phyloP scores from a whole-genome alignment of 2,888 invertebrate genomes.

The Lomographa bimaculata region DNA sequence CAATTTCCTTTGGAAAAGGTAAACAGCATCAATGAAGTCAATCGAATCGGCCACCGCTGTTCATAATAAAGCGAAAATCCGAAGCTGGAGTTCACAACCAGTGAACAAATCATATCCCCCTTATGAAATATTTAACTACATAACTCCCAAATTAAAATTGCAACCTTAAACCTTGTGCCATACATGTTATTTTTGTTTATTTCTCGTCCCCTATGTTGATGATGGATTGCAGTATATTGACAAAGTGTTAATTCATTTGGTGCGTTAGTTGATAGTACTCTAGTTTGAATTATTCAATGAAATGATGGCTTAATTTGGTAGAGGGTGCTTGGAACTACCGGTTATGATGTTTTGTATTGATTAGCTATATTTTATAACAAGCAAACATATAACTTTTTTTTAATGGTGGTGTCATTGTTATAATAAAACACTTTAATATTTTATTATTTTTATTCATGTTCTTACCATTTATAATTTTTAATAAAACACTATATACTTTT shows the following conservation, averaged over 20 bases:
- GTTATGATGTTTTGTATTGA: background rate
- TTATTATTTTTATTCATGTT: no score
- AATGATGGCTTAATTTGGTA: conserved; percentile 13
- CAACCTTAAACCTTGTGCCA: conserved; percentile 1
- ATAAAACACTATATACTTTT: no score
- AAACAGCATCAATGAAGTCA: conserved; percentile 2
- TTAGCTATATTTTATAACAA: no score
- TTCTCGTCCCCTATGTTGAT: conserved; percentile 14
- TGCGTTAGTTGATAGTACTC: conserved; percentile 15
- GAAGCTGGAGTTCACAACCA: conserved; percentile 26
- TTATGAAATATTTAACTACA: no score
- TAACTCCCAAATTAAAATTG: conserved; percentile 6
- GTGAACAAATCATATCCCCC: conserved; percentile 28
- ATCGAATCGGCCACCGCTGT: conserved; percentile 8
- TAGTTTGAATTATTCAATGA: conserved; percentile 27
- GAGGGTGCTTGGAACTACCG: background rate
- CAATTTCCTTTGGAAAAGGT: conserved; percentile 5
- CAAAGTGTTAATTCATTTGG: conserved; percentile 31
- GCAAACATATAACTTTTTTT: no score
- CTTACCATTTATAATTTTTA: no score
- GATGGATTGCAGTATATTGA: conserved; percentile 29
- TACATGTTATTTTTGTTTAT: conserved; percentile 18
- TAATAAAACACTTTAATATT: no score
- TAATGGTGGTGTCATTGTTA: no score
- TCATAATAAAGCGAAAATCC: conserved; percentile 9